phyloP scores from a whole-genome alignment of 1,140 invertebrate genomes.

The Hylaeus volcanicus region DNA sequence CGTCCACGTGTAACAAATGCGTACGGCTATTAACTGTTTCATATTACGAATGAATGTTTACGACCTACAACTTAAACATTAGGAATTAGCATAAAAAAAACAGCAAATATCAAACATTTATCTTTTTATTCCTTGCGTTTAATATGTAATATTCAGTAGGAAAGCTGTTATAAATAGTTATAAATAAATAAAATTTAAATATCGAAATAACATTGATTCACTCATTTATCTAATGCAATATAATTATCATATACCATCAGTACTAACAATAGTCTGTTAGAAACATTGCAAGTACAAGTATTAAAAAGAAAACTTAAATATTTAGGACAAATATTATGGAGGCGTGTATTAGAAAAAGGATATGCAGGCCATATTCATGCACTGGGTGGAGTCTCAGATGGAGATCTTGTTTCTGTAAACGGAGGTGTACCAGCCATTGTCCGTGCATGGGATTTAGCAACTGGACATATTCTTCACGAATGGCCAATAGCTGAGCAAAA shows the following conservation, averaged over 20 bases:
- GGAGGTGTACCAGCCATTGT: conserved; percentile 87
- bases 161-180: neutral
- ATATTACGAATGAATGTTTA: no score
- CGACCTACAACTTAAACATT: neutral
- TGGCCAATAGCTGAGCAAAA: conserved; percentile 79
- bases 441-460: conserved; percentile 88
- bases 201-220: no score
- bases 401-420: conserved; percentile 87
- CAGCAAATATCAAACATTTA: neutral
- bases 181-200: neutral
- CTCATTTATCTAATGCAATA: neutral
- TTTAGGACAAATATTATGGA: conserved; percentile 89
- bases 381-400: conserved; percentile 82
- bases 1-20: neutral
- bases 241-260: neutral
- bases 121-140: neutral
- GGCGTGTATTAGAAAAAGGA: conserved; percentile 88
- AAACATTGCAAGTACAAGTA: neutral
- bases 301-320: neutral
- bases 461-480: conserved; percentile 83
- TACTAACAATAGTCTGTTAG: no score
- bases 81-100: neutral
- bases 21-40: no score
- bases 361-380: conserved; percentile 75
- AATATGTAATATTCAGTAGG: neutral